Conservation (phyloP, 2,888 invertebrate species). For the Crematogaster levior region DNA sequence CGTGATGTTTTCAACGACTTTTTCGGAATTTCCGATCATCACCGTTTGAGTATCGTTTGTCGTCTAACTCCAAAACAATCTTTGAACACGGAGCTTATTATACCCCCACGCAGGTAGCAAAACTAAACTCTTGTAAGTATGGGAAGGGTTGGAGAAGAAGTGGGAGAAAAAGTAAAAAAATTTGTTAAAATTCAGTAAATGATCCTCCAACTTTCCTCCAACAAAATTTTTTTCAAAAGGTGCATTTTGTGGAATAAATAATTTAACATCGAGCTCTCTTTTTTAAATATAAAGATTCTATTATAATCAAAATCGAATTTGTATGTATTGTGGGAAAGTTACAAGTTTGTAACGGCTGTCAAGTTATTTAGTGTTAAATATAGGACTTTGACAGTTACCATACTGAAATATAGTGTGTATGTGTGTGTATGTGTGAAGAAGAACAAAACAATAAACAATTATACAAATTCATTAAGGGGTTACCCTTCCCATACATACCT, state of each 20-base stretch:
- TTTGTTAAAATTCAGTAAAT: background rate
- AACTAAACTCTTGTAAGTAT: background rate
- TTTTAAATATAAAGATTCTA: background rate
- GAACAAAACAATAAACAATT: background rate
- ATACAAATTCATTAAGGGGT: background rate
- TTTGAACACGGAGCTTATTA: constrained; percentile 8
- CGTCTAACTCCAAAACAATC: constrained; percentile 27
- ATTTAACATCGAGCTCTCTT: background rate
- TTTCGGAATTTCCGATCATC: background rate
- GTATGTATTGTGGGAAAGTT: background rate
- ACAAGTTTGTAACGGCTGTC: background rate
- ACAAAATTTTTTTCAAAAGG: background rate
- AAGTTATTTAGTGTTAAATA: background rate
- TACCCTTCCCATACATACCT: too few relatives aligned
- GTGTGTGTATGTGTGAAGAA: too few relatives aligned
- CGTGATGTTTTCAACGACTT: background rate
- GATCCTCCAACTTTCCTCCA: background rate
- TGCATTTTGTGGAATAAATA: background rate
- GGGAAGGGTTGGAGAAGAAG: background rate
- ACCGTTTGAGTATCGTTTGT: constrained; percentile 4
- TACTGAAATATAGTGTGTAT: background rate
- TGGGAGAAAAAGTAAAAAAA: background rate
- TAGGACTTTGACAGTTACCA: background rate
- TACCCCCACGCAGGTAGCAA: constrained; percentile 21
- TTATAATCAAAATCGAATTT: background rate